Evolutionary conservation across 2,888 invertebrate species (phyloP).

Genomic region (Elysia crispata): DNA sequence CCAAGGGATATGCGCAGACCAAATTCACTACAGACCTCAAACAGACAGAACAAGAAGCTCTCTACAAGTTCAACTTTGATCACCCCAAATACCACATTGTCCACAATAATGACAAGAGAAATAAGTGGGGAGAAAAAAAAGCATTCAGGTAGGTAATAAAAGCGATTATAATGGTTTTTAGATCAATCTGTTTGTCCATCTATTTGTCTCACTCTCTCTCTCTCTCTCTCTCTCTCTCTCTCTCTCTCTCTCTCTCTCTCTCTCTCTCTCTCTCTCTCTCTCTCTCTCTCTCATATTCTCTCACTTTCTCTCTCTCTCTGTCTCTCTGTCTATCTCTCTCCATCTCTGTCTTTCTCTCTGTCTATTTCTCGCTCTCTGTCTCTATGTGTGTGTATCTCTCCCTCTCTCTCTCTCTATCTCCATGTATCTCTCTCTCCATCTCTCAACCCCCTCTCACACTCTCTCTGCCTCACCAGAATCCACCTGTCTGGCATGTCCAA

Average conservation of each 20-base stretch:
- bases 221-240: too few relatives aligned
- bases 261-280: not conserved
- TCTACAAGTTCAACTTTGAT: not conserved
- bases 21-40: not conserved
- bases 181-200: too few relatives aligned
- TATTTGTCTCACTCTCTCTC: too few relatives aligned
- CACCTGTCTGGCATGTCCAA: conserved; percentile 62
- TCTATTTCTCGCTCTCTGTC: not conserved
- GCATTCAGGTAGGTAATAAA: not conserved
- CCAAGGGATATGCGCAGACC: not conserved
- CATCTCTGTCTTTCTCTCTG: too few relatives aligned
- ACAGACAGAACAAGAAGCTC: not conserved
- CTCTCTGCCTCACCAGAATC: conserved; percentile 50
- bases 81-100: not conserved
- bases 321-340: not conserved
- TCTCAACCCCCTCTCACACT: not conserved
- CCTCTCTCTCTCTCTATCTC: too few relatives aligned
- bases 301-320: not conserved
- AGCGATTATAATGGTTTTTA: too few relatives aligned
- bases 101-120: not conserved
- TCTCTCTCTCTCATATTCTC: not conserved
- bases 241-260: not conserved
- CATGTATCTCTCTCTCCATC: not conserved
- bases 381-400: too few relatives aligned
- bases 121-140: not conserved